Base-by-base conservation (phyloP, 2,888 invertebrate species). In the Chloromyia formosa region DNA sequence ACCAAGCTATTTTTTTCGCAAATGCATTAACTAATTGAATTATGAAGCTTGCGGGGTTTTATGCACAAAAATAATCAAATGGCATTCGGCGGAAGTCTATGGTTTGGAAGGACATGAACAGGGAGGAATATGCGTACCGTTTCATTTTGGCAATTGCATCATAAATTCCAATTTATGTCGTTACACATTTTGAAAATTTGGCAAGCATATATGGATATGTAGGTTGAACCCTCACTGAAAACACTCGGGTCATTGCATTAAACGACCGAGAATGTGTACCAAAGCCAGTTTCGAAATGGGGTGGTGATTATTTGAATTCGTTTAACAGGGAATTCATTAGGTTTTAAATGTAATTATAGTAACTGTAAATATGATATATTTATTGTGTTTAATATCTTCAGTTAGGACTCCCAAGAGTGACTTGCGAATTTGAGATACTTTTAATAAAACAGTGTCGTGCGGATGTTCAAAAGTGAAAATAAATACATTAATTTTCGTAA, bases 11-110 rank as follows among this genome's bases (percentile, higher is more conserved):
- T 10, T 71, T 61, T 45, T 60, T 76, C 54, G 62, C 62, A 62
- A 74, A 22, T 74, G 76, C 76, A 76, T 76, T 76, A 76, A 74
- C 72, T 76, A 76, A 76, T 76, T 76, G 76, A 74, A 76, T 76
- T 74, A 76, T 68, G 71, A 74, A 74, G 58, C 73, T 64, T 62
- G 66, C 22, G 7, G 71, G 56, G 71, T 73, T 60, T 73, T 73
- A 23, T 61, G 45, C 49, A 58, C 14, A 45, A 61, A 73, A 73
- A 35, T 35, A 73, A 73, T 73, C 40, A 58, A 71, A 71, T 71
- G 56, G 56, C 56, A 40, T 22, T 61, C 22, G 49, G 16, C 14
- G 49, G 7, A n/a, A 49, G 49, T 12, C 12, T 60, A 42, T 18
- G 60, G 18, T 7, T 10, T 61, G 60, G 40, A 61, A 23, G 42